Base-by-base conservation (phyloP, 2,797 vertebrate genomes). In the Rhynchonycteris naso region DNA sequence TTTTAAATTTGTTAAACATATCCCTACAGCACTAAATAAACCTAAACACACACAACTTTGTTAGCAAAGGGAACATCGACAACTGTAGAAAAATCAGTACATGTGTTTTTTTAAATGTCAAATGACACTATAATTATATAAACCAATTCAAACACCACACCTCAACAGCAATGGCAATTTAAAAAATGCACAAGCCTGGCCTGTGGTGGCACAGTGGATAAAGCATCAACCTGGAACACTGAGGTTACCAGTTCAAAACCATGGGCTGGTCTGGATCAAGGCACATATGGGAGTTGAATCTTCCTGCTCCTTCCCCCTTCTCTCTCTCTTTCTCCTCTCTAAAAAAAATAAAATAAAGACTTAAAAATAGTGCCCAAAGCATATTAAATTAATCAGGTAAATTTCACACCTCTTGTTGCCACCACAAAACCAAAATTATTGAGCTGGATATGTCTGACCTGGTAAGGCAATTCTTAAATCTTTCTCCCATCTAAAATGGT, bases 351-450 rank as follows among this genome's bases (percentile, higher is more conserved):
- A 43, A 43, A 43, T 43, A 43, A 43, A 43, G 43, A 43, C 43
- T 43, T 43, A 43, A 43, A 43, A 43, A 43, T 6, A 43, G 4
- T 68, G 28, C n/a, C 47, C 43, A 71, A 96, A 35, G 81, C 78
- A 92, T 30, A 91, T 50, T 89, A 94, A 96, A 95, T 87, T 88
- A 88, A 76, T 76, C 38, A 12, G 2, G 69, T 52, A 94, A 95
- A 83, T 66, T 81, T 92, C 71, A 75, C 71, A 95, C 38, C 30
- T 93, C 65, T 88, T 80, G 43, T 74, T 94, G 72, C 14, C 35
- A 82, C 74, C 72, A 95, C 58, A 94, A 96, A 91, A 90, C 30
- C 81, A 71, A 93, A 95, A 94, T 88, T 84, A 81, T 4, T 68
- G 43, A 83, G 52, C 26, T 82, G 54, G 30, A 80, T 82, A 5